phyloP scores from a whole-genome alignment of 1,140 invertebrate genomes.

The Euura lappo region DNA sequence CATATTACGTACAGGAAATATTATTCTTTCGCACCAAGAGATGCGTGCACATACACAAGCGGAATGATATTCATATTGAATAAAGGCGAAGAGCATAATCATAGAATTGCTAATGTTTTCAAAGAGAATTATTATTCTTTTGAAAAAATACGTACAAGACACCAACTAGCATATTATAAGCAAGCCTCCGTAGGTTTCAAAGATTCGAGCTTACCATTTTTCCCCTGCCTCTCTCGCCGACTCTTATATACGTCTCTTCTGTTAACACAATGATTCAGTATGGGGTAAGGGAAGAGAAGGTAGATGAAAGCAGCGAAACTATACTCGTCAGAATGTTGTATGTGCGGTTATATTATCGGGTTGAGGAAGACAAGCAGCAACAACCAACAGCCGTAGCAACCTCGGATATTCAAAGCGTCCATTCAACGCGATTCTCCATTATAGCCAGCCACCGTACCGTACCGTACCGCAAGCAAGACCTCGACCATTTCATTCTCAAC shows the following conservation, averaged over 20 bases:
- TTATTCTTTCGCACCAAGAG: background rate
- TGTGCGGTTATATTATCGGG: too few species aligned
- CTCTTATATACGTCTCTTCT: constrained; percentile 14
- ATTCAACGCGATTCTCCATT: constrained; percentile 51
- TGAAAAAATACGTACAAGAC: constrained; percentile 31
- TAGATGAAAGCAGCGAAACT: too few species aligned
- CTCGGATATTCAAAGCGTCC: constrained; percentile 52
- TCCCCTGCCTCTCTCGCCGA: background rate
- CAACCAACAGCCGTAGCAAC: constrained; percentile 29
- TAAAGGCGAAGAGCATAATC: constrained; percentile 40
- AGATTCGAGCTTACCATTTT: background rate
- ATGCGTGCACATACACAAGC: too few species aligned
- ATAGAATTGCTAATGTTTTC: constrained; percentile 53
- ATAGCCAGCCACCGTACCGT: constrained; percentile 47
- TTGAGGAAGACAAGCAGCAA: too few species aligned
- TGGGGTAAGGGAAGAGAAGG: too few species aligned
- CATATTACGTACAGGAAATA: constrained; percentile 13
- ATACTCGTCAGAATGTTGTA: too few species aligned
- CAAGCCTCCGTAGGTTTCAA: background rate
- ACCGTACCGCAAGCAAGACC: too few species aligned
- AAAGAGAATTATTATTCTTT: constrained; percentile 49
- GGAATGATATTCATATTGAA: constrained; percentile 29
- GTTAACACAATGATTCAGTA: too few species aligned
- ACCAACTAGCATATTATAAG: background rate
- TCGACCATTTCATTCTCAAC: too few species aligned